Base-by-base conservation (phyloP, 2,797 vertebrate genomes). In the Mallotus villosus region DNA sequence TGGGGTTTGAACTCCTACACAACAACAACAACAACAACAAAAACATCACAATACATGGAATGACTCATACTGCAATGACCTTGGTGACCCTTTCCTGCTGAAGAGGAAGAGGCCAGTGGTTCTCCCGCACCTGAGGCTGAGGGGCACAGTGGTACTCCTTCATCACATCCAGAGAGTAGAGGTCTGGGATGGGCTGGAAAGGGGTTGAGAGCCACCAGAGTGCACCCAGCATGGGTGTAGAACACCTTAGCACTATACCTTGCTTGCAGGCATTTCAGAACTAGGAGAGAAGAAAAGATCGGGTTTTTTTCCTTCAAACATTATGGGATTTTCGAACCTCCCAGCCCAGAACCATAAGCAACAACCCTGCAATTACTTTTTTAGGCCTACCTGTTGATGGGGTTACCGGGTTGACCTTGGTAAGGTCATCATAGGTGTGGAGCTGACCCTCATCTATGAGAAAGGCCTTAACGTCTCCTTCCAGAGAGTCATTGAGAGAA, bases 191-290 rank as follows among this genome's bases (percentile, higher is more conserved):
- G 0, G 94, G 93, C 81, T 94, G 94, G 87, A 99, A 99, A 99
- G 21, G 97, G 97, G 85, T 99, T 99, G 60, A 99, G 90, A 76
- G 97, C 97, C 83, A 99, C 96, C 78, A 99, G 88, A 32, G 96
- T 97, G 87, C 97, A 98, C 80, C 97, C 97, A 71, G 97, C 97
- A 60, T 96, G 95, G 58, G 97, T 98, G 73, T 99, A 99, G 85
- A 99, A 98, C 53, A 93, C 87, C 70, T 91, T 91, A 0, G 79
- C 81, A 1, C 72, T 78, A 59, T 99, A 97, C 84, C 97, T 95
- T 85, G 94, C 95, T 91, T 98, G 96, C 78, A 99, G 93, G 83
- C 97, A 99, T 90, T 94, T 97, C 89, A 99, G 82, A 82, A 99
- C 97, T 99, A 82, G 70, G 78, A 63, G 6, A 68, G 72, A 41